These are phyloP conservation scores for cat (Felis catus) DNA, from an alignment of 2,113 vertebrate genomes.

Conservation along the genomic window F.catus_Fca126_mat1.0 CM031423.1:71254001-71254500, in stretches of 20 bases:
- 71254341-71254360: neutral
- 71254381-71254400: conserved; percentile 7
- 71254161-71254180: neutral
- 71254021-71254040: neutral
- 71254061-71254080: neutral
- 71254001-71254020: neutral
- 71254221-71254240: neutral
- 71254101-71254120: neutral
- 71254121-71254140: neutral
- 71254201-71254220: neutral
- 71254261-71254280: neutral
- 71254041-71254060: neutral
- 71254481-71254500: neutral
- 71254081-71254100: neutral
- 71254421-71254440: conserved; percentile 22
- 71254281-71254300: neutral
- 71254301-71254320: conserved; percentile 44
- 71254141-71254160: neutral
- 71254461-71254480: neutral
- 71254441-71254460: neutral
- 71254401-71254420: conserved; percentile 28
- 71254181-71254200: neutral
- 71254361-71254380: neutral
- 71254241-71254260: neutral
- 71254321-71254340: conserved; percentile 9